Evolutionary conservation across 2,888 invertebrate genomes (phyloP).

Genomic region (Timema cristinae): DNA sequence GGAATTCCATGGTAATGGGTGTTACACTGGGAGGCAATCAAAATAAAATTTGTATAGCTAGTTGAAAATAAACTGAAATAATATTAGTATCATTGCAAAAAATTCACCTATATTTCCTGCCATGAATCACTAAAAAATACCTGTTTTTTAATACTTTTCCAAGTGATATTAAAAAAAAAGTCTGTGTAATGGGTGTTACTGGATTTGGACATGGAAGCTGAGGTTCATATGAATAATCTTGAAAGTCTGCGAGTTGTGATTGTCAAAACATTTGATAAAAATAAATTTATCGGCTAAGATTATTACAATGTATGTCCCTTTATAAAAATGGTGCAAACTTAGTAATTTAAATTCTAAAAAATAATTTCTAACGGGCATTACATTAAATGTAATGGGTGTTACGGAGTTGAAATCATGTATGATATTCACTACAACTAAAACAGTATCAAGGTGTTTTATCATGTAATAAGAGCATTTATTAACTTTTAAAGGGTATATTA

Average conservation of each 20-base stretch:
- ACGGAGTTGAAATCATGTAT: background rate
- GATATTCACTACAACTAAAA: background rate
- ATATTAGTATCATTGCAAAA: background rate
- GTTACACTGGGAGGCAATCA: background rate
- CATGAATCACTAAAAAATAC: background rate
- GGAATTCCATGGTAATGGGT: conserved; percentile 1
- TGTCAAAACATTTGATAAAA: background rate
- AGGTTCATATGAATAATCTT: background rate
- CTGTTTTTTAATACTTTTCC: background rate
- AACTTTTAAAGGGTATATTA: background rate
- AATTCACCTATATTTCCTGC: background rate
- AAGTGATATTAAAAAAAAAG: background rate
- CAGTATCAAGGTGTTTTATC: background rate
- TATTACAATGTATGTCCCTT: background rate
- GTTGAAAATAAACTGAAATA: background rate
- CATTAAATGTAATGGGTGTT: background rate
- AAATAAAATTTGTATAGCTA: background rate
- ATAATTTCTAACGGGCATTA: background rate
- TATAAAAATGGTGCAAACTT: background rate
- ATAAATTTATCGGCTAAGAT: background rate
- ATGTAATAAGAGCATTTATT: background rate
- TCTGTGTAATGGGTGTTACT: background rate
- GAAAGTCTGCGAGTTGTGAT: background rate
- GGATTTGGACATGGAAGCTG: background rate
- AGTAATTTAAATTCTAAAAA: background rate